Base-by-base conservation (phyloP, 2,113 vertebrate species). In the Egretta garzetta region DNA sequence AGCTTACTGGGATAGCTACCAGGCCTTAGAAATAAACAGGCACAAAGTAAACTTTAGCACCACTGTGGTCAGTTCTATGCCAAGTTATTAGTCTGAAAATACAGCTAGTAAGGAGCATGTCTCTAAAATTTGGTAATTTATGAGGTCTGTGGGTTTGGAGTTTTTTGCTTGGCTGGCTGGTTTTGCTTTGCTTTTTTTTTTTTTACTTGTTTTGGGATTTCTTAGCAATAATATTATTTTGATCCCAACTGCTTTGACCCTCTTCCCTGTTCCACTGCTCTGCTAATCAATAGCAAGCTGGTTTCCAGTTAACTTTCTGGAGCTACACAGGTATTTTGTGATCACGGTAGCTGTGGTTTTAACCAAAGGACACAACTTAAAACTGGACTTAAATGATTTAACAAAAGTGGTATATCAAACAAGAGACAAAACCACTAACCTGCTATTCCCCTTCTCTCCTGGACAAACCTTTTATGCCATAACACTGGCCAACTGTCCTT, bases 161-260 rank as follows among this genome's bases (percentile, higher is more conserved):
- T 41, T 58, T 13, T 80, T 58, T n/a, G 4, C 18, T 41, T 41
- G 6, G 9, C 60, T 70, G 17, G 5, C 37, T 26, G 3, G 28
- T 33, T 41, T 53, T n/a, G 9, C 15, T 53, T 43, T 58, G 45
- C 7, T 9, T 53, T 28, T n/a, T 67, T 24, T 72, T 64, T 70
- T 68, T 49, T 27, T 14, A 37, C 1, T 20, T 49, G 5, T 86
- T 86, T 53, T 10, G 8, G 5, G 23, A 70, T 53, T 79, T 82
- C 66, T 62, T 83, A 35, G 6, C 7, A 71, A 87, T 86, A 58
- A 32, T 22, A 17, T 1, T 0, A 15, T 33, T 92, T 74, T 58
- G 15, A 67, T 39, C n/a, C 13, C 14, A 71, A 33, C 0, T 0
- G 0, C 8, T 77, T 80, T 74, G 55, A 33, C 7, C 1, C 0